Conservation (phyloP, 2,113 vertebrate species). For the Gobius niger region DNA sequence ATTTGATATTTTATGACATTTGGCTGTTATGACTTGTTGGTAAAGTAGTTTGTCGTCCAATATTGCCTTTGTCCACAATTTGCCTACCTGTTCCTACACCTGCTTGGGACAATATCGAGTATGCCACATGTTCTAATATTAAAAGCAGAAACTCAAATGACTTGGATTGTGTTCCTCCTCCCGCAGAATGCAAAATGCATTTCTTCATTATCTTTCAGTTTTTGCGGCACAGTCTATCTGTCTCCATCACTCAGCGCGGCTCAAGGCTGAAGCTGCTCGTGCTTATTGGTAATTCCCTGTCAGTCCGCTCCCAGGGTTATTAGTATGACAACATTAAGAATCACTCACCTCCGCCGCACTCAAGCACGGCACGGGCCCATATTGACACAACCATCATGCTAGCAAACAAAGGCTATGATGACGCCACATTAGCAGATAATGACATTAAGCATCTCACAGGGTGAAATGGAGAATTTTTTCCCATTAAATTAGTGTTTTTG, state of each 20-base stretch:
- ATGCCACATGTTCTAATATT: conserved; percentile 6
- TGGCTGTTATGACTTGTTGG: too few relatives aligned
- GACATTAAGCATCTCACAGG: neutral
- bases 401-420: conserved; percentile 5
- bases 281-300: conserved; percentile 11
- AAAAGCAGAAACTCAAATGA: conserved; percentile 5
- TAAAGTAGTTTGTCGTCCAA: too few relatives aligned
- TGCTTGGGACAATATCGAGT: neutral
- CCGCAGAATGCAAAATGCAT: neutral
- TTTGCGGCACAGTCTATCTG: conserved; percentile 10
- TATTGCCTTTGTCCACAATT: neutral
- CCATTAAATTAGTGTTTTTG: conserved; percentile 1
- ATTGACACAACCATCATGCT: conserved; percentile 4
- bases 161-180: conserved; percentile 8
- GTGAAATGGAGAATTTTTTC: conserved; percentile 1
- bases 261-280: conserved; percentile 13
- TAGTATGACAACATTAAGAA: conserved; percentile 13
- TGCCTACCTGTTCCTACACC: neutral
- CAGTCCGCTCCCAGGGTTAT: conserved; percentile 9
- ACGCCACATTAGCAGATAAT: conserved; percentile 9
- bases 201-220: conserved; percentile 11
- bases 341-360: conserved; percentile 6
- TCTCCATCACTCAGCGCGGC: conserved; percentile 10
- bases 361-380: neutral
- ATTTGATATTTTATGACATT: too few relatives aligned